Evolutionary conservation across 2,113 vertebrate genomes (phyloP), one percentile per base, ranked within the genome.

Genomic region (Daphoenositta chrysoptera): DNA sequence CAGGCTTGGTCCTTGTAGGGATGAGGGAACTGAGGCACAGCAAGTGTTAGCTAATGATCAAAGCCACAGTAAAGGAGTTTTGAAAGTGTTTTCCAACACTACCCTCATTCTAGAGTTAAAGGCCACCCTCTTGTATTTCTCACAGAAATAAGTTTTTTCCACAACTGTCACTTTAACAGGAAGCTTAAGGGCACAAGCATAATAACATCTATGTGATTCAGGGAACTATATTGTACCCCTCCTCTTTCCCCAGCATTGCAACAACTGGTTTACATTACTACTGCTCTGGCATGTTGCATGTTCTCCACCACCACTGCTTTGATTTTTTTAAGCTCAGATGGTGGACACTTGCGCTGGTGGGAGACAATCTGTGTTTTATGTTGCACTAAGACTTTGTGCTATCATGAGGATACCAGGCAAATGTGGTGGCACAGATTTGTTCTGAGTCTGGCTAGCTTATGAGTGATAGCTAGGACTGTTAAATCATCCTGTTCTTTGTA

Each of bases 331-430:
- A 54, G 35, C 33, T 88, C 54, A 50, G 71, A 37, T 83, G 90
- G 54, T 28, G 33, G 27, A 35, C 68, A 61, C 7, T 12, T 60
- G 73, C 2, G 6, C 30, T 0, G 0, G 30, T 28, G 39, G 72
- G 50, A 63, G 33, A 53, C 16, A 15, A 24, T 26, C 64, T 70
- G 11, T 0, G 0, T 15, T 44, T 77, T 48, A 22, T 0, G 2
- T 57, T 75, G 61, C 58, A 10, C 13, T 47, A 33, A 40, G 18
- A 15, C 14, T 53, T 7, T 21, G 45, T 1, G 0, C 7, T 42
- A n/a, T 47, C 28, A 31, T 4, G 6, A 75, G 13, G n/a, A 22
- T n/a, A 83, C 33, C 47, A 13, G 72, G 75, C 40, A 61, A 71
- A 45, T 10, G 44, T 19, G 61, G 13, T 24, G 40, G 47, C 4